Evolutionary conservation across 2,888 invertebrate genomes (phyloP).

Genomic region (Cryptops parisi): DNA sequence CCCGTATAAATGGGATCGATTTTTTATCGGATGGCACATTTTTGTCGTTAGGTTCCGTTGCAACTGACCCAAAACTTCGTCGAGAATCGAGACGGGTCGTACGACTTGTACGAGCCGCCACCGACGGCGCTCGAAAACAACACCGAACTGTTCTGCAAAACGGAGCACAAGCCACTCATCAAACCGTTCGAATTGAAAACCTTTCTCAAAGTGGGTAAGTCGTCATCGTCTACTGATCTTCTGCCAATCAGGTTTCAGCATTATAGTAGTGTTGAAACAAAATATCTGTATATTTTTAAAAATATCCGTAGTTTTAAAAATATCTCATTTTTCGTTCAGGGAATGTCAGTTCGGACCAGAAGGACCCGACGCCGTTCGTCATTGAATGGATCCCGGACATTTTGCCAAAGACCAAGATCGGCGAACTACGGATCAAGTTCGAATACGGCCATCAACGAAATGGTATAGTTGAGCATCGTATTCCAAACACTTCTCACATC

Average conservation of each 20-base stretch:
- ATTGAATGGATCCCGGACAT: slow-evolving; percentile 65
- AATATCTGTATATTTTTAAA: background rate
- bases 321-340: no score
- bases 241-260: background rate
- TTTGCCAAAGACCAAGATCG: slow-evolving; percentile 50
- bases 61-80: slow-evolving; percentile 49
- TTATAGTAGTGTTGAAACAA: background rate
- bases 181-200: slow-evolving; percentile 46
- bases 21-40: background rate
- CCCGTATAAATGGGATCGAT: no score
- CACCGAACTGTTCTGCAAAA: slow-evolving; percentile 25
- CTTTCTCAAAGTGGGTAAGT: slow-evolving; percentile 47
- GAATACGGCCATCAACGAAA: slow-evolving; percentile 51
- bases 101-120: slow-evolving; percentile 31
- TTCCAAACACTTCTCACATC: background rate
- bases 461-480: slow-evolving; percentile 27
- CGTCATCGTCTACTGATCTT: background rate
- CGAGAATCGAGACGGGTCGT: slow-evolving; percentile 45
- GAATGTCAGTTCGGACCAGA: slow-evolving; percentile 38
- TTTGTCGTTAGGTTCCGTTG: slow-evolving; percentile 40
- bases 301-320: no score
- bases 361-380: slow-evolving; percentile 48
- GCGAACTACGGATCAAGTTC: slow-evolving; percentile 54
- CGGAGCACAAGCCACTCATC: slow-evolving; percentile 31
- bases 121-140: slow-evolving; percentile 26